Conservation (phyloP, 2,888 invertebrate species). For the Tryphoninae sp. region DNA sequence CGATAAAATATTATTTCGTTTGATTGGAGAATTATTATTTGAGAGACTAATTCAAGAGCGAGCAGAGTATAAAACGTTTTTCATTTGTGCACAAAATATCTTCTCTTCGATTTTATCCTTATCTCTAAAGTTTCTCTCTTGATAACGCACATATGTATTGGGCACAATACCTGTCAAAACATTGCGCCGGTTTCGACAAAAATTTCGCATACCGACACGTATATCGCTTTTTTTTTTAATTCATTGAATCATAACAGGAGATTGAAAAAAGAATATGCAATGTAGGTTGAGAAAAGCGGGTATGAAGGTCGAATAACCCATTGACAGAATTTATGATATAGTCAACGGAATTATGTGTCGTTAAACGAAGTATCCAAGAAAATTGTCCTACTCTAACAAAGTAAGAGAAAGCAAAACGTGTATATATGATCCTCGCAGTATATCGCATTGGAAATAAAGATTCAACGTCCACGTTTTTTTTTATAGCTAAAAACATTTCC, state of each 20-base stretch:
- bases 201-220: background rate
- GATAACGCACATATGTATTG: background rate
- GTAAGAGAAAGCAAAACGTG: background rate
- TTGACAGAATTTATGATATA: conserved; percentile 29
- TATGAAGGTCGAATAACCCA: conserved; percentile 33
- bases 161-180: background rate
- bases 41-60: too few relatives aligned
- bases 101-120: background rate
- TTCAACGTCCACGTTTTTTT: too few relatives aligned
- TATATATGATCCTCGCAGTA: background rate
- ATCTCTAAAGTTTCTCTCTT: background rate
- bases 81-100: background rate
- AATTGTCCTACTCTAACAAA: background rate
- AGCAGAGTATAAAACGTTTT: too few relatives aligned
- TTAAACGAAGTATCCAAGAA: background rate
- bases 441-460: too few relatives aligned
- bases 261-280: background rate
- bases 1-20: too few relatives aligned
- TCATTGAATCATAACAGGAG: background rate
- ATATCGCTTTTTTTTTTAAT: background rate
- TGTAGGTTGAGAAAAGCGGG: background rate
- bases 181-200: background rate
- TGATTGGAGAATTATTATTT: too few relatives aligned
- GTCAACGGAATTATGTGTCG: too few relatives aligned
- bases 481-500: too few relatives aligned